These are phyloP conservation scores for Empis livida DNA, from an alignment of 2,888 invertebrate genomes.

Conservation along the genomic window DNA sequence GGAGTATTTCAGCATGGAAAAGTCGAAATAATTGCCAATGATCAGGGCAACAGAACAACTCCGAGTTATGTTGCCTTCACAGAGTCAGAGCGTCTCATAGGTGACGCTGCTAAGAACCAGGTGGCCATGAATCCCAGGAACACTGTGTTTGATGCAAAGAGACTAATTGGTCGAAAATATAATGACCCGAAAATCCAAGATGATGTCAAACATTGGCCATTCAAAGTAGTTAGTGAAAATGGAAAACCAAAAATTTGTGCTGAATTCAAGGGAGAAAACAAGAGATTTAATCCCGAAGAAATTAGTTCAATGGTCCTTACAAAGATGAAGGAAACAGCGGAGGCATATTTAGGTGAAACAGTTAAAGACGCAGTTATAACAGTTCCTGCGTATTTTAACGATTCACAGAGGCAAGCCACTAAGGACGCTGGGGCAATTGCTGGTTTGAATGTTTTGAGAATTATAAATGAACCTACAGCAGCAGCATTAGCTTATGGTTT, in stretches of 20 bases:
- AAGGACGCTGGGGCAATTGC: slow-evolving; percentile 72
- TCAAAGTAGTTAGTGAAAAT: slow-evolving; percentile 69
- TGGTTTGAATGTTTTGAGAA: slow-evolving; percentile 66
- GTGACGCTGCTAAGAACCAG: slow-evolving; percentile 77
- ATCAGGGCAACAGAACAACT: slow-evolving; percentile 70
- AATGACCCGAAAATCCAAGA: slow-evolving; percentile 80
- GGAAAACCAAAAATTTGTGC: slow-evolving; percentile 75
- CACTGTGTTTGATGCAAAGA: slow-evolving; percentile 89
- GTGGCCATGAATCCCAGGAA: slow-evolving; percentile 84
- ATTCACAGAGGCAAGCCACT: slow-evolving; percentile 62
- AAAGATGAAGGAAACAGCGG: slow-evolving; percentile 76
- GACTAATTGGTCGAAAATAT: slow-evolving; percentile 86
- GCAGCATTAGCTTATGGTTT: slow-evolving; percentile 61
- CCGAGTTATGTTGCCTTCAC: slow-evolving; percentile 72
- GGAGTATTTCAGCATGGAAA: slow-evolving; percentile 67
- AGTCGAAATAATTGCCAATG: slow-evolving; percentile 74
- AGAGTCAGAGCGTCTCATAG: slow-evolving; percentile 72
- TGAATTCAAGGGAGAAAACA: slow-evolving; percentile 77
- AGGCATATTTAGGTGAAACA: slow-evolving; percentile 52
- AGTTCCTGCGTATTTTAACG: slow-evolving; percentile 70
- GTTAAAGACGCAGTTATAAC: slow-evolving; percentile 67
- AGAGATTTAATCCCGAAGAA: slow-evolving; percentile 85
- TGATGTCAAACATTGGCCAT: slow-evolving; percentile 93
- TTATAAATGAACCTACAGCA: slow-evolving; percentile 72
- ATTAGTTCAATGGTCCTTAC: slow-evolving; percentile 85